A percentile compares a stretch with the other conserved stretches of the same genome.
phyloP scores from a whole-genome alignment of 1,140 invertebrate species.

The Hesperophylax magnus region DNA sequence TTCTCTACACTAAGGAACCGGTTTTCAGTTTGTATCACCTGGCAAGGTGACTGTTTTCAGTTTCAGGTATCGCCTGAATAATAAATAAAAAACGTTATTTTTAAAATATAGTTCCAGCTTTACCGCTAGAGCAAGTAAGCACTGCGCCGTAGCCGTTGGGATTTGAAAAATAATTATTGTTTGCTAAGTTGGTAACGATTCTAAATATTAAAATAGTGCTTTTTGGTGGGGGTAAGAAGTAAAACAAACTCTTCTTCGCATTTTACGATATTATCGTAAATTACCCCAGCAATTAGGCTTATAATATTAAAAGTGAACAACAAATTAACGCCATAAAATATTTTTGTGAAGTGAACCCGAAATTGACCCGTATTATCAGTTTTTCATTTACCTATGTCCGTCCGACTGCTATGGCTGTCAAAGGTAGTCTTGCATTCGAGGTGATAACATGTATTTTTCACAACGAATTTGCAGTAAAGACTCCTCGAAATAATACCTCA shows the following conservation, averaged over 20 bases:
- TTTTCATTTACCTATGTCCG: conserved; percentile 8
- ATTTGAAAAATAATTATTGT: conserved; percentile 9
- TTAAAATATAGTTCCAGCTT: neutral
- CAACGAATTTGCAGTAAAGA: conserved; percentile 23
- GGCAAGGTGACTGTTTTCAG: no score
- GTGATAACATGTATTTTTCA: conserved; percentile 41
- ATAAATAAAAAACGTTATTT: no score
- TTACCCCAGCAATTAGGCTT: neutral
- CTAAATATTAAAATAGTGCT: conserved; percentile 6
- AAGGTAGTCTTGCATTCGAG: conserved; percentile 30
- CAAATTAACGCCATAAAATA: conserved; percentile 3
- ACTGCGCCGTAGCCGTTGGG: neutral
- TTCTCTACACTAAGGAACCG: no score
- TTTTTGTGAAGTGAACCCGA: neutral
- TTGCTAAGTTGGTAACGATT: conserved; percentile 13
- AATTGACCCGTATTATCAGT: neutral
- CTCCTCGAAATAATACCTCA: conserved; percentile 19
- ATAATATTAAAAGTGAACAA: conserved; percentile 4
- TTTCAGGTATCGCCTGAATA: no score
- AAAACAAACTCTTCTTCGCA: conserved; percentile 1
- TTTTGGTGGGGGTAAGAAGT: conserved; percentile 18
- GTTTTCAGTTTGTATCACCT: no score
- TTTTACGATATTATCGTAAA: neutral
- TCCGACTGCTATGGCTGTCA: conserved; percentile 39
- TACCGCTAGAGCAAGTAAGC: neutral